A percentile compares a stretch with the other conserved stretches of the same genome.
Conservation (phyloP, 1,140 invertebrate species). For the Hyles vespertilio region DNA sequence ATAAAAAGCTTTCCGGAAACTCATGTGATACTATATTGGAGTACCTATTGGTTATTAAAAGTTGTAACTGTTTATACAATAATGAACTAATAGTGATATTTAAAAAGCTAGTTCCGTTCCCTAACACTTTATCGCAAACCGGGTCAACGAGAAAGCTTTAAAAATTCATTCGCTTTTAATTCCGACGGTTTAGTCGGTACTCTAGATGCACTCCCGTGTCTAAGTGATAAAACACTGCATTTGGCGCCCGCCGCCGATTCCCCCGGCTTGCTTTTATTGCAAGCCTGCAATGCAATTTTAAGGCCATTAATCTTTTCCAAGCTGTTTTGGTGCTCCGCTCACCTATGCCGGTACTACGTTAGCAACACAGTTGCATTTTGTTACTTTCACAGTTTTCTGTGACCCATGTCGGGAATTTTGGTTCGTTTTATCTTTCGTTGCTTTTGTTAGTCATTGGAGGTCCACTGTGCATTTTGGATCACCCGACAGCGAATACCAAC, state of each 20-base stretch:
- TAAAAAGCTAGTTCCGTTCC: too few species aligned
- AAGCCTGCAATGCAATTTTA: constrained; percentile 64
- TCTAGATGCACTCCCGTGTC: constrained; percentile 27
- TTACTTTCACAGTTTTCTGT: constrained; percentile 24
- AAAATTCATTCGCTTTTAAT: constrained; percentile 42
- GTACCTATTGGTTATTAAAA: too few species aligned
- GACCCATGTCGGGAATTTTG: too few species aligned
- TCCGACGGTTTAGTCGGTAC: constrained; percentile 24
- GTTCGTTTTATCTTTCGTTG: too few species aligned
- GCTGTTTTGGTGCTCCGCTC: constrained; percentile 49
- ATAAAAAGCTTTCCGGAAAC: too few species aligned
- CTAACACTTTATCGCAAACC: constrained; percentile 5
- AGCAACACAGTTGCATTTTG: constrained; percentile 21
- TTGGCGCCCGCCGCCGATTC: constrained; percentile 31
- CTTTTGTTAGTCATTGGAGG: too few species aligned
- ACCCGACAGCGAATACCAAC: too few species aligned
- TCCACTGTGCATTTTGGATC: too few species aligned
- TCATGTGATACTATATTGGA: too few species aligned
- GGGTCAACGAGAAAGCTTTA: constrained; percentile 14
- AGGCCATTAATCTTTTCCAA: constrained; percentile 65
- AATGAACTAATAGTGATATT: not conserved
- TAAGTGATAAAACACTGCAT: constrained; percentile 52
- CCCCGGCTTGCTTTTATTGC: constrained; percentile 54
- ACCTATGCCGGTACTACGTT: constrained; percentile 31
- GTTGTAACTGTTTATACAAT: too few species aligned